Conservation (phyloP, 2,888 invertebrate genomes). For the Pecten maximus region DNA sequence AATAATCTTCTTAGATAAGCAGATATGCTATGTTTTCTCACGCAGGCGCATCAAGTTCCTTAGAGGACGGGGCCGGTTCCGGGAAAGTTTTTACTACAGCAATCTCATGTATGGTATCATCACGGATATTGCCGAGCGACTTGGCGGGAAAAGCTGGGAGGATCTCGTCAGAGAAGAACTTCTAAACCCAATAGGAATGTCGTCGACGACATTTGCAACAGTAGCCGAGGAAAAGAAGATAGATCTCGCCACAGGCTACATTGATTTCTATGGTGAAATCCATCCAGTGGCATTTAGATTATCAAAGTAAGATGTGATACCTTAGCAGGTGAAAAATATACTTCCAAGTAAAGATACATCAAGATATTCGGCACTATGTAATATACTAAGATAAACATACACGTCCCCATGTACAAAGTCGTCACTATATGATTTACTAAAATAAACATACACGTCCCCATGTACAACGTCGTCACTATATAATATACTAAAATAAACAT, state of each 20-base stretch:
- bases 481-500: no score
- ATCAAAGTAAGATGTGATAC: conserved; percentile 58
- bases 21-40: background rate
- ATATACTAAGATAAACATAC: background rate
- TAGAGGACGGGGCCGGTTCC: conserved; percentile 65
- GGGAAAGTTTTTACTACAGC: conserved; percentile 75
- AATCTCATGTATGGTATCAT: conserved; percentile 79
- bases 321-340: no score
- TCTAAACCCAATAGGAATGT: conserved; percentile 76
- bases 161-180: conserved; percentile 70
- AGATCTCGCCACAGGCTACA: conserved; percentile 71
- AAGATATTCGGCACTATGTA: background rate
- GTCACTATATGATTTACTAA: no score
- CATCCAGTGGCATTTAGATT: conserved; percentile 62
- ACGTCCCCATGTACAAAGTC: background rate
- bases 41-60: conserved; percentile 65
- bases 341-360: background rate
- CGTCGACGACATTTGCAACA: conserved; percentile 73
- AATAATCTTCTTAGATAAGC: no score
- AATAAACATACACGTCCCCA: no score
- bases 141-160: conserved; percentile 75
- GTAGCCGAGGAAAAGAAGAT: conserved; percentile 60
- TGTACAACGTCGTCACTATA: no score
- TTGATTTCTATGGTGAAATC: conserved; percentile 56
- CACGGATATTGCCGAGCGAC: conserved; percentile 72